A percentile compares a stretch with the other conserved stretches of the same genome.
Evolutionary conservation across 2,113 vertebrate genomes (phyloP).

Genomic region (Herpetotheres cachinnans): DNA sequence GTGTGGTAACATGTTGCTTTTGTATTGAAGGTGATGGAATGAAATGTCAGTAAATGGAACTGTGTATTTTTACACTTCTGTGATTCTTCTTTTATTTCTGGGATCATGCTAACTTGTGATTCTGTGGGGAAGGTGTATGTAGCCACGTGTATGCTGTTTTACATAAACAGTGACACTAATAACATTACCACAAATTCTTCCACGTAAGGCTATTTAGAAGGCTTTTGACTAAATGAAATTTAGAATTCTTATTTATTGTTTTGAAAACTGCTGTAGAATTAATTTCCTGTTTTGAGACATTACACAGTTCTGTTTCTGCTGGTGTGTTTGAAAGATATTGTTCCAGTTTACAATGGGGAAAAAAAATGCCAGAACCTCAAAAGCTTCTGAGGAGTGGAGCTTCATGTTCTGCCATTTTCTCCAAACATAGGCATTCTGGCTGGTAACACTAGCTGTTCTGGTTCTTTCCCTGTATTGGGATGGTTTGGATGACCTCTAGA

Average conservation of each 20-base stretch:
- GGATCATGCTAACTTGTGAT: not conserved
- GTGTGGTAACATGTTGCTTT: not conserved
- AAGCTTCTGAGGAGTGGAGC: not conserved
- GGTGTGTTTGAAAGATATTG: not conserved
- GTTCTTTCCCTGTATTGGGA: not conserved
- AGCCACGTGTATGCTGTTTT: not conserved
- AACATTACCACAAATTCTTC: not conserved
- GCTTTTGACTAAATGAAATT: slow-evolving; percentile 13
- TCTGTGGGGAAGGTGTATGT: not conserved
- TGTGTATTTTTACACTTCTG: not conserved
- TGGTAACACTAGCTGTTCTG: not conserved
- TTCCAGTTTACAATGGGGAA: not conserved
- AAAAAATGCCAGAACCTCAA: not conserved
- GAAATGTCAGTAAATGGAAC: not conserved
- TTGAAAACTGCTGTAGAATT: slow-evolving; percentile 7
- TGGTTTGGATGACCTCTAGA: not conserved
- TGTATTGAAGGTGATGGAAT: not conserved
- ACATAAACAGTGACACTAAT: slow-evolving; percentile 23
- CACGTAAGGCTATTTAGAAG: not conserved
- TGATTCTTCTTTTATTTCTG: not conserved
- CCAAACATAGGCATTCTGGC: not conserved
- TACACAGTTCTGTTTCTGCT: not conserved
- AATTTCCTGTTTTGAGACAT: not conserved
- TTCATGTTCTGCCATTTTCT: not conserved
- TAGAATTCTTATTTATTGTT: slow-evolving; percentile 1